phyloP scores from a whole-genome alignment of 2,113 vertebrate species.

The Cyanoramphus novaezelandiae region DNA sequence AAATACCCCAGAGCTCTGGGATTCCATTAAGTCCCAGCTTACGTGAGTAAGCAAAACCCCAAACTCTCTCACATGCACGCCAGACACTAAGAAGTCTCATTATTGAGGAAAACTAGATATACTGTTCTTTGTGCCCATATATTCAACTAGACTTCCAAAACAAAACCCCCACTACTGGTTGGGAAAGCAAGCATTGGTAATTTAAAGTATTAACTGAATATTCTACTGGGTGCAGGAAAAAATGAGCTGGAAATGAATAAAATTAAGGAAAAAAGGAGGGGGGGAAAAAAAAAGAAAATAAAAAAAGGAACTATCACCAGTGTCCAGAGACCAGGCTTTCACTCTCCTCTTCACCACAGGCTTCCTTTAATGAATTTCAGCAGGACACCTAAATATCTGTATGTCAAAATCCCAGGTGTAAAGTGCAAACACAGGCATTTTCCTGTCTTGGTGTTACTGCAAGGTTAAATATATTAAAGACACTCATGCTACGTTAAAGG shows the following conservation, averaged over 20 bases:
- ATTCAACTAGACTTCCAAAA: neutral
- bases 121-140: neutral
- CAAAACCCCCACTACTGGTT: neutral
- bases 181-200: neutral
- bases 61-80: slow-evolving; percentile 19
- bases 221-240: neutral
- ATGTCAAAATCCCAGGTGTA: neutral
- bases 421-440: neutral
- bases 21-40: neutral
- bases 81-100: neutral
- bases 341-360: neutral
- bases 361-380: neutral
- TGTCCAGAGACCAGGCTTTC: neutral
- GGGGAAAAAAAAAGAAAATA: neutral
- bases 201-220: neutral
- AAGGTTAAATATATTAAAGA: neutral
- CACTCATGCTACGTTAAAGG: neutral
- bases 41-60: neutral
- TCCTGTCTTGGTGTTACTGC: neutral
- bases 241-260: neutral
- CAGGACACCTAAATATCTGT: neutral
- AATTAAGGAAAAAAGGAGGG: neutral
- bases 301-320: neutral
- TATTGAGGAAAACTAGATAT: neutral
- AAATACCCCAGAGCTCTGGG: slow-evolving; percentile 2